These are phyloP conservation scores for Gortyna flavago DNA, from an alignment of 2,888 invertebrate genomes.

Conservation along the genomic window DNA sequence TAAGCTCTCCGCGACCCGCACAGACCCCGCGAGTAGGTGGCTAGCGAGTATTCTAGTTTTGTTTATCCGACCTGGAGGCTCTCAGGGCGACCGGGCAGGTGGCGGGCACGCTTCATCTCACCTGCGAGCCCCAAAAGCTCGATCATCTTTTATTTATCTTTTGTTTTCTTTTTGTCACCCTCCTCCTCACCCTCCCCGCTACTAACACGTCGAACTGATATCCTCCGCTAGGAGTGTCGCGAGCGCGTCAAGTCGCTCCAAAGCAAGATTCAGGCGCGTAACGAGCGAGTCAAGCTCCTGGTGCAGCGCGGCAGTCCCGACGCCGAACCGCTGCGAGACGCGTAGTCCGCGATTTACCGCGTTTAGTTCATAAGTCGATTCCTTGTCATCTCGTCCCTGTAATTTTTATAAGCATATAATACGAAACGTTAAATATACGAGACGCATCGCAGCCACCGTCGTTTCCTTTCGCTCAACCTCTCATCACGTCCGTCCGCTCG, in stretches of 20 bases:
- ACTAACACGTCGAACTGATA: conserved; percentile 85
- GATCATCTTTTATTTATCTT: conserved; percentile 78
- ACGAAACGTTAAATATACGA: conserved; percentile 82
- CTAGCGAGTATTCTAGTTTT: conserved; percentile 86
- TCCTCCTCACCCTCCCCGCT: conserved; percentile 78
- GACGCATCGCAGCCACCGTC: conserved; percentile 83
- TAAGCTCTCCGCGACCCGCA: conserved; percentile 88
- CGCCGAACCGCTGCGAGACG: conserved; percentile 92
- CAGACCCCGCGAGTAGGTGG: conserved; percentile 77
- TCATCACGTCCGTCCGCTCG: conserved; percentile 72
- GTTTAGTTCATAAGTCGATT: conserved; percentile 79
- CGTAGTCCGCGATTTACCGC: conserved; percentile 83
- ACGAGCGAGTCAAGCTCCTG: conserved; percentile 96
- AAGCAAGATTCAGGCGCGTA: conserved; percentile 96
- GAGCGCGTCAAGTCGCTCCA: conserved; percentile 96
- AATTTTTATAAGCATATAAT: conserved; percentile 78
- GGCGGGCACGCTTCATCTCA: conserved; percentile 75
- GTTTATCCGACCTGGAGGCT: conserved; percentile 76
- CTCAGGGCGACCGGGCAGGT: conserved; percentile 74
- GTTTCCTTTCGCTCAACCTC: conserved; percentile 81
- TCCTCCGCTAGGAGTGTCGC: conserved; percentile 93
- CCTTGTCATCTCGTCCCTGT: conserved; percentile 79
- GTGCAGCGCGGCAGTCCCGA: conserved; percentile 96
- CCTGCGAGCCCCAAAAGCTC: conserved; percentile 71
- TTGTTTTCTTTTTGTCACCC: conserved; percentile 86